phyloP scores from a whole-genome alignment of 30 jellyfish, hydroid and myxozoan species.

The Nemopilema nomurai region DNA sequence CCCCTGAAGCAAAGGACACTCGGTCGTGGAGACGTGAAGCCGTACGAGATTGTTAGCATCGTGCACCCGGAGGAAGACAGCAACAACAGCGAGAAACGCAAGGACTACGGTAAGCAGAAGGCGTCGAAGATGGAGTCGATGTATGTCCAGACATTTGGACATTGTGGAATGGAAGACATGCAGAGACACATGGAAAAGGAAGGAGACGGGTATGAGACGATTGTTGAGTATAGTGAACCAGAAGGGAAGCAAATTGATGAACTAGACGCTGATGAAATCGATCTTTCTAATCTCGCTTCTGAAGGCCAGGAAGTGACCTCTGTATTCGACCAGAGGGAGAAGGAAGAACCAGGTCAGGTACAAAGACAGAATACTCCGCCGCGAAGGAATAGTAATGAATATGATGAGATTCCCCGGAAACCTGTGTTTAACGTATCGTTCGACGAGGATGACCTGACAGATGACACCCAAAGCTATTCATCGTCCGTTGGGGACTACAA shows the following conservation, averaged over 20 bases:
- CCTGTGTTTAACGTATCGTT: neutral
- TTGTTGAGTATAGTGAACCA: slow-evolving; percentile 23
- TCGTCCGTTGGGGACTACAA: neutral
- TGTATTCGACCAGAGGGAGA: neutral
- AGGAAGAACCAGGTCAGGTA: neutral
- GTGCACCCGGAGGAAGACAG: slow-evolving; percentile 6
- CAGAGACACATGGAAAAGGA: neutral
- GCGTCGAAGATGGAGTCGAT: slow-evolving; percentile 49
- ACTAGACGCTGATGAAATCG: slow-evolving; percentile 29
- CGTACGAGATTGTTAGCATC: slow-evolving; percentile 49
- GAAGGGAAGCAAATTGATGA: neutral
- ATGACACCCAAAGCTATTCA: neutral
- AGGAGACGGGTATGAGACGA: slow-evolving; percentile 42
- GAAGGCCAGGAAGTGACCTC: slow-evolving; percentile 3
- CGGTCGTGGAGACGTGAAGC: slow-evolving; percentile 72
- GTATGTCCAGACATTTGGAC: slow-evolving; percentile 47
- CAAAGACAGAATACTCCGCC: neutral
- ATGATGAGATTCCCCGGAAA: neutral
- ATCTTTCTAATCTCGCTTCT: slow-evolving; percentile 32
- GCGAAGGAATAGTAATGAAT: neutral
- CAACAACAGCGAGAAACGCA: neutral
- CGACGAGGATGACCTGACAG: neutral
- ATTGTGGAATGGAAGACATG: neutral
- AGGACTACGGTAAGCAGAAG: neutral
- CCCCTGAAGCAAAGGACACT: slow-evolving; percentile 50